Conservation (phyloP, 1,140 invertebrate species). For the Cydia amplana region DNA sequence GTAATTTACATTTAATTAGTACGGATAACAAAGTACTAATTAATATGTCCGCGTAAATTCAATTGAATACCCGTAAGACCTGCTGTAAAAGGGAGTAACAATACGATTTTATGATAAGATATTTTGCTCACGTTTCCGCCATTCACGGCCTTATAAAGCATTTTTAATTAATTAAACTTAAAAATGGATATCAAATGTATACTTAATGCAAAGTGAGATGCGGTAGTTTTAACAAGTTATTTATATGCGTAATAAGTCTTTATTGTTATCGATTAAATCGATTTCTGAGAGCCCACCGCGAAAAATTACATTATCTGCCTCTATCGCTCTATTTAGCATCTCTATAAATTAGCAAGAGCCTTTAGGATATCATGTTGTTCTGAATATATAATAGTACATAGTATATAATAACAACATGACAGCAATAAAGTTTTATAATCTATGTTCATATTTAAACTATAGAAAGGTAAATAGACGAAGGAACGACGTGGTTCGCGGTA, state of each 20-base stretch:
- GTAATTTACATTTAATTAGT: background rate
- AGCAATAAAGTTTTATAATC: no score
- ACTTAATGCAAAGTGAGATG: background rate
- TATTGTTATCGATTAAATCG: background rate
- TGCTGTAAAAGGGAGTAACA: background rate
- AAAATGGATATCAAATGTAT: background rate
- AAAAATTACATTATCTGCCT: no score
- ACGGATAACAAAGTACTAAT: background rate
- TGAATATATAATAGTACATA: no score
- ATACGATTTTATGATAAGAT: conserved; percentile 19
- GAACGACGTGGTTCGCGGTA: no score
- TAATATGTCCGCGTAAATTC: background rate
- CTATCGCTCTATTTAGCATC: background rate
- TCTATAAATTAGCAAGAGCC: no score
- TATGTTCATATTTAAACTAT: no score
- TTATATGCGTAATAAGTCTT: no score
- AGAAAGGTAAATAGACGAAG: no score
- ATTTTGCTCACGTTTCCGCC: conserved; percentile 11
- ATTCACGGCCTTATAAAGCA: background rate
- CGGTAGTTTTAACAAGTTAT: background rate
- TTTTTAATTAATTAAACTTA: conserved; percentile 18
- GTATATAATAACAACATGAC: no score
- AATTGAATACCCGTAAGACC: background rate
- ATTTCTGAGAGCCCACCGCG: no score
- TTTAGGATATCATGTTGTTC: no score